These are phyloP conservation scores for Hydractinia symbiolongicarpus DNA, from an alignment of 30 jellyfish, hydroid and myxozoan species.

Conservation along the genomic window DNA sequence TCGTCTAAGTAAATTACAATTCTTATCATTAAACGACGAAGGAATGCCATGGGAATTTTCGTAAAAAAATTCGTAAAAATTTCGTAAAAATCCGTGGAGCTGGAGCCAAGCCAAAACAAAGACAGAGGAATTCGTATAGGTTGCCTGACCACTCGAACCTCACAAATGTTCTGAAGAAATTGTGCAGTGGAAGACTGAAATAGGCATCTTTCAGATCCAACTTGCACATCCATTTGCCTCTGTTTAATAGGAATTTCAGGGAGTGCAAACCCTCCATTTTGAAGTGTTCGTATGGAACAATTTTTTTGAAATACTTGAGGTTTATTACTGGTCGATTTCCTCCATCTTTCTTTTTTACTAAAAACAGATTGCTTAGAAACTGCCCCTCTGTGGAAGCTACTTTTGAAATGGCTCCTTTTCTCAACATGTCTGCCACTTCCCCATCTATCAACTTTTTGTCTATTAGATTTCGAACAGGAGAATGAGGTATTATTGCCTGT, in stretches of 20 bases:
- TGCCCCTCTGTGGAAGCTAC: no score
- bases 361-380: background rate
- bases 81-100: background rate
- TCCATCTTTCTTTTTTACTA: slow-evolving; percentile 6
- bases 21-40: background rate
- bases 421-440: no score
- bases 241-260: background rate
- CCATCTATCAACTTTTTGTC: background rate
- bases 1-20: background rate
- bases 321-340: background rate
- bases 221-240: slow-evolving; percentile 3
- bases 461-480: background rate
- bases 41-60: background rate
- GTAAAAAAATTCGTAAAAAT: no score
- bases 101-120: background rate
- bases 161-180: no score
- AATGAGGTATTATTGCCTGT: background rate
- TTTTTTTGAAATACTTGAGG: background rate
- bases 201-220: slow-evolving; percentile 14
- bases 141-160: background rate
- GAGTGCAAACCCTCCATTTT: slow-evolving; percentile 12
- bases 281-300: slow-evolving; percentile 3
- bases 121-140: slow-evolving; percentile 5
- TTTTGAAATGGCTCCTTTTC: no score
- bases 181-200: slow-evolving; percentile 1